Base-by-base conservation (phyloP, 1,140 invertebrate species). In the Mercenaria mercenaria region DNA sequence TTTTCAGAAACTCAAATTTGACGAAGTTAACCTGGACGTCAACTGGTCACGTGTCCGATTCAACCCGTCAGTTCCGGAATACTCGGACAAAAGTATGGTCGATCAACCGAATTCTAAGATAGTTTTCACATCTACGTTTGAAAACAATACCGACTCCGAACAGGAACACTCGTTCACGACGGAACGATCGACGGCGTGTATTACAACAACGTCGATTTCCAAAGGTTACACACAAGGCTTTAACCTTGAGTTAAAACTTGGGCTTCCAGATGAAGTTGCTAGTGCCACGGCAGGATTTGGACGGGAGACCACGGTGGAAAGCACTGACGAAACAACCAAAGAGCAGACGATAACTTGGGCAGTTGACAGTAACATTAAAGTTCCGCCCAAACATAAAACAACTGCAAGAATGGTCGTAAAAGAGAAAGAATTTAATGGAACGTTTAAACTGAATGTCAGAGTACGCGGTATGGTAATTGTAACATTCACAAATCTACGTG, bases 131-230 rank as follows among this genome's bases (percentile, higher is more conserved):
- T 96, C 96, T 10, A 94, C 95, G 37, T 97, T 96, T 93, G 95
- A 95, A 11, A 96, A 96, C 91, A 95, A 94, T 76, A 96, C 96
- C 13, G 93, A 96, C 29, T 80, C 93, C 37, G 93, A 95, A 20
- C 96, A 96, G 88, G 96, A 96, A 39, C 96, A 97, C 93, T 96
- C 96, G 10, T 96, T 96, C 89, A 95, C 96, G 85, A 96, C 96
- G 15, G 96, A 96, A 83, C 85, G 96, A 59, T 95, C 95, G 34
- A 96, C 96, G 8, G 91, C 93, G n/a, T 96, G 95, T 50, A 93
- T 95, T 4, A 96, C 95, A 86, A 95, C 94, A 0, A 95, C 96
- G 10, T 90, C 85, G 18, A 92, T 96, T 41, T 94, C 92, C n/a
- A 95, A 96, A 89, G 96, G 96, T 8, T 96, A 96, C 90, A 95